A percentile compares a stretch with the other conserved stretches of the same genome.
These are phyloP conservation scores for Genyomyrus donnyi DNA, from an alignment of 2,113 vertebrate genomes.

Conservation along the genomic window DNA sequence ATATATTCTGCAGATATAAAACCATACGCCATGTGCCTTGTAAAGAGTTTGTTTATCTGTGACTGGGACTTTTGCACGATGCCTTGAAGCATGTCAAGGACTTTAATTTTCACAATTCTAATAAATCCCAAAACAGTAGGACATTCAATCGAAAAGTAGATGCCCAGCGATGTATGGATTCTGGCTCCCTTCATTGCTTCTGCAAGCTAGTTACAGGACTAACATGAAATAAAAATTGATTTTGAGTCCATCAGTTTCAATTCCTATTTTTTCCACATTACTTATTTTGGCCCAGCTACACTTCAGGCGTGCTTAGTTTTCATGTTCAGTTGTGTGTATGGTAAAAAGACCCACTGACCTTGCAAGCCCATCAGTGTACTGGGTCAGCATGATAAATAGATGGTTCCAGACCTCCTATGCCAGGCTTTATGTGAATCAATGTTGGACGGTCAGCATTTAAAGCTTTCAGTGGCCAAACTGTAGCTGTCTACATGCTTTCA, in stretches of 20 bases:
- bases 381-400: neutral
- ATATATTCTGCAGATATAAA: neutral
- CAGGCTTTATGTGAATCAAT: neutral
- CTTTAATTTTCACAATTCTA: neutral
- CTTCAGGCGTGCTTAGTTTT: neutral
- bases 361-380: neutral
- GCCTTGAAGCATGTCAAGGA: neutral
- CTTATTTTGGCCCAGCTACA: neutral
- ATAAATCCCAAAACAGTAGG: neutral
- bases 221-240: neutral
- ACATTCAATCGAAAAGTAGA: neutral
- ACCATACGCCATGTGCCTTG: neutral
- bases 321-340: neutral
- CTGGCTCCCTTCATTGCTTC: neutral
- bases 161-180: neutral
- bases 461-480: neutral
- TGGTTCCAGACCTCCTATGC: neutral
- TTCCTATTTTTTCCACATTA: neutral
- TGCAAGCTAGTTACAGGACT: neutral
- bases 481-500: neutral
- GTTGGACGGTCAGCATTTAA: neutral
- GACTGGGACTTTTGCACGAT: neutral
- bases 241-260: neutral
- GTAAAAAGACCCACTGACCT: neutral
- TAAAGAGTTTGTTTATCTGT: neutral